Conservation (phyloP, 2,888 invertebrate genomes). For the Quadroppia sp. region DNA sequence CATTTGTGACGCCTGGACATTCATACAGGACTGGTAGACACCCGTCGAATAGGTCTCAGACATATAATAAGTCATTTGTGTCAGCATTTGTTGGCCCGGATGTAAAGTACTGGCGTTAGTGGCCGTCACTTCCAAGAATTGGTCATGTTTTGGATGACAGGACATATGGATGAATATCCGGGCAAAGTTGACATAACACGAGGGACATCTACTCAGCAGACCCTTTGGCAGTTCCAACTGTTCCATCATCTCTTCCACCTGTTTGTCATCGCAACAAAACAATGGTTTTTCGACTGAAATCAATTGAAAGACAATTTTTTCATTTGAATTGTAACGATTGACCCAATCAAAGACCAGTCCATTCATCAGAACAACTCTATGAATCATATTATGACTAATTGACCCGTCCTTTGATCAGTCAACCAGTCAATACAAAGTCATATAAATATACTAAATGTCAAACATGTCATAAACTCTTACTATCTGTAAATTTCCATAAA, state of each 20-base stretch:
- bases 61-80: constrained; percentile 65
- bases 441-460: too few relatives aligned
- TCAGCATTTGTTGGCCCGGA: constrained; percentile 45
- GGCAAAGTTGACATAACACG: constrained; percentile 78
- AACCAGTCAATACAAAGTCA: too few relatives aligned
- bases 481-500: too few relatives aligned
- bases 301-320: constrained; percentile 38
- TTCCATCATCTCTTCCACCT: constrained; percentile 25
- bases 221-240: constrained; percentile 7
- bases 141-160: constrained; percentile 71
- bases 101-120: constrained; percentile 32
- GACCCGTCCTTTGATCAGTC: too few relatives aligned
- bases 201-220: constrained; percentile 74
- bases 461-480: too few relatives aligned
- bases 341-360: too few relatives aligned
- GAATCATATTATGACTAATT: too few relatives aligned
- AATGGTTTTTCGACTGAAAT: constrained; percentile 35
- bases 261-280: constrained; percentile 45
- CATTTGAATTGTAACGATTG: too few relatives aligned
- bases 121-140: constrained; percentile 63
- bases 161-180: constrained; percentile 78
- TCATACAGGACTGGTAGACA: constrained; percentile 73
- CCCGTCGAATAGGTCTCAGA: constrained; percentile 62
- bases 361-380: too few relatives aligned
- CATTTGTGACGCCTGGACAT: too few relatives aligned